These are phyloP conservation scores for Leucozona laternaria DNA, from an alignment of 2,888 invertebrate species.

Conservation along the genomic window DNA sequence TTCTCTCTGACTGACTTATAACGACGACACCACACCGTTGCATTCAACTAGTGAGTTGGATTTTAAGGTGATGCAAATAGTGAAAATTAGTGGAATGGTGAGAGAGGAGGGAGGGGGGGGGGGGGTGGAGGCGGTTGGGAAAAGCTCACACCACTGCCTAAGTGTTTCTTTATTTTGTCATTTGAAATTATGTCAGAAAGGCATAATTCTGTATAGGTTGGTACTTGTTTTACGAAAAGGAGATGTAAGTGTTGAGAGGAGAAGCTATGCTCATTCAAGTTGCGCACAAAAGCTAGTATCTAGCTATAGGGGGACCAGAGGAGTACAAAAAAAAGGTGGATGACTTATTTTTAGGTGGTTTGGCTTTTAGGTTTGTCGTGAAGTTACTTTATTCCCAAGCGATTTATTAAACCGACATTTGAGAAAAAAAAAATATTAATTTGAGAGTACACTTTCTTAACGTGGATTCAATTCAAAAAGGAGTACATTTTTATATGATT, in stretches of 20 bases:
- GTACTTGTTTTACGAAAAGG: neutral
- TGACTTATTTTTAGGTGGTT: conserved; percentile 21
- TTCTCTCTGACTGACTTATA: conserved; percentile 3
- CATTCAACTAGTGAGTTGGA: conserved; percentile 65
- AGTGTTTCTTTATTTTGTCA: conserved; percentile 45
- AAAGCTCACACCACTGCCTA: conserved; percentile 48
- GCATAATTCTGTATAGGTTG: conserved; percentile 8
- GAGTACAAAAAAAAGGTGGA: conserved; percentile 9
- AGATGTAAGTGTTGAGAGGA: neutral
- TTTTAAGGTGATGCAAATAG: neutral
- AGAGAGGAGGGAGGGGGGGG: neutral
- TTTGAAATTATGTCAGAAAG: conserved; percentile 52
- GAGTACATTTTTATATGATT: neutral
- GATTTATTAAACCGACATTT: neutral
- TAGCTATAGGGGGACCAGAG: neutral
- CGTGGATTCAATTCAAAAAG: neutral
- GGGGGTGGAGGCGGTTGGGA: conserved; percentile 1
- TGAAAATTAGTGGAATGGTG: neutral
- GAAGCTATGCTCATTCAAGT: conserved; percentile 20
- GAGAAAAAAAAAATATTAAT: conserved; percentile 2
- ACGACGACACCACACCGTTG: conserved; percentile 20
- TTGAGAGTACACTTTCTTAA: conserved; percentile 11
- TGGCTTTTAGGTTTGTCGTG: neutral
- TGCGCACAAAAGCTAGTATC: conserved; percentile 30
- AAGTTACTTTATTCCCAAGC: conserved; percentile 12